phyloP scores from a whole-genome alignment of 2,113 vertebrate species.

The Nyctereutes procyonoides region DNA sequence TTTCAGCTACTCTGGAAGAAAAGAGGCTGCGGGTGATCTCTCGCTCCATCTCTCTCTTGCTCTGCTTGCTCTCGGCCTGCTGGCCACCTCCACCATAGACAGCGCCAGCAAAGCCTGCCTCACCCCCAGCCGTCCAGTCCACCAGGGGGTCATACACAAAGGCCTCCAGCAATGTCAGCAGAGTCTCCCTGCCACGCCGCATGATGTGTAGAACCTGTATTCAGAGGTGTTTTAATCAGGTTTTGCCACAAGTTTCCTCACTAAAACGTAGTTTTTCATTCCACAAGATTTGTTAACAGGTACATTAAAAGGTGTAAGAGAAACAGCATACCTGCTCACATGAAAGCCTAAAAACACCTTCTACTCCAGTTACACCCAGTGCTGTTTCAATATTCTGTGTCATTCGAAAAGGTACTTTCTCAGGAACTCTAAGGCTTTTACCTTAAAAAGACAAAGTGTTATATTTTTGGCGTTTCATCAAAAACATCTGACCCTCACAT shows the following conservation, averaged over 20 bases:
- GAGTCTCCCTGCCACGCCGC: slow-evolving; percentile 96
- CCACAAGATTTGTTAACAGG: not conserved
- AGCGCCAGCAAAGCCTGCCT: slow-evolving; percentile 97
- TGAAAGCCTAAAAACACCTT: slow-evolving; percentile 98
- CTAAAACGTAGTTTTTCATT: not conserved
- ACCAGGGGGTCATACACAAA: slow-evolving; percentile 99
- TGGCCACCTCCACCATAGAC: slow-evolving; percentile 98
- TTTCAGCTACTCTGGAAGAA: slow-evolving; percentile 98
- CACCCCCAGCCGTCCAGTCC: slow-evolving; percentile 98
- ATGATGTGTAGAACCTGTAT: slow-evolving; percentile 97
- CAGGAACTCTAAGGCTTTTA: slow-evolving; percentile 97
- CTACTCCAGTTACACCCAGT: slow-evolving; percentile 97
- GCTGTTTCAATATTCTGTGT: slow-evolving; percentile 98
- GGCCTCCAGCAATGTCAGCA: slow-evolving; percentile 96
- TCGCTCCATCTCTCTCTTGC: slow-evolving; percentile 98
- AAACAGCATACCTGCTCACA: slow-evolving; percentile 94
- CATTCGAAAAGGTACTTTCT: slow-evolving; percentile 99
- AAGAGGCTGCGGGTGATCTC: slow-evolving; percentile 99
- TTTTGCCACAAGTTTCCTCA: not conserved
- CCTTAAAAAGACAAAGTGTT: slow-evolving; percentile 87
- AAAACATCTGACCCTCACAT: not conserved
- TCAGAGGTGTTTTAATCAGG: not conserved
- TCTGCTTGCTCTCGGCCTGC: slow-evolving; percentile 98
- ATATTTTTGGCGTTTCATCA: slow-evolving; percentile 67
- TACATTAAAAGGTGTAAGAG: not conserved